Base-by-base conservation (phyloP, 1,140 invertebrate species). In the Sycophaga agraensis region DNA sequence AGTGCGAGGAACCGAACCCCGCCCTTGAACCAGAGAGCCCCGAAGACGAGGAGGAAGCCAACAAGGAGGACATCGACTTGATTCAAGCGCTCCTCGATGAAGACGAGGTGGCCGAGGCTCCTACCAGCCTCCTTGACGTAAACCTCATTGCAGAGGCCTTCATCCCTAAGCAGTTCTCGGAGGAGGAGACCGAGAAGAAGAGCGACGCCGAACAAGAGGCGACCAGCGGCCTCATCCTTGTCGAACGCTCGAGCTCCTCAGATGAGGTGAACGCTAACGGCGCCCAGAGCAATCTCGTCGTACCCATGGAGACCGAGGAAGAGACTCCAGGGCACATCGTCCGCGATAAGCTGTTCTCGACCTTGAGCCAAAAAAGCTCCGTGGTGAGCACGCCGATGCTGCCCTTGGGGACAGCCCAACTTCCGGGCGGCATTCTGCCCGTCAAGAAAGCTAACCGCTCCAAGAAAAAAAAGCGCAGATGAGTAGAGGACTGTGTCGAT, bases 401-500 rank as follows among this genome's bases (percentile, higher is more conserved):
- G 19, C 58, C 40, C 1, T 8, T 55, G 12, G 28, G 42, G 8
- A 11, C 34, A 8, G 35, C 37, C 19, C 51, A 26, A 31, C 3
- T n/a, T n/a, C n/a, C 16, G 4, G 37, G 21, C 22, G 58, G 72
- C 67, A 50, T 68, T 16, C 42, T 50, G 16, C 59, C 65, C 2
- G 73, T 58, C 63, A 84, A 72, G 72, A 83, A 77, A 75, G 74
- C 65, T 70, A 80, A 42, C 69, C 75, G 71, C 72, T 81, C 73
- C 50, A 82, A 74, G 60, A 82, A 78, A 66, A 82, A 76, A 72
- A 78, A 67, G 69, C 80, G 63, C 65, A 82, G 73, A 82, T 82
- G 76, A 82, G 73, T 80, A 73, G 75, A 81, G 76, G 76, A 79
- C 69, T 80, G 79, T 68, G 73, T 81, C 72, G 76, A 81, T 66